These are phyloP conservation scores for Spizaetus ornatus DNA, from an alignment of 2,113 vertebrate species.

Conservation along the genomic window DNA sequence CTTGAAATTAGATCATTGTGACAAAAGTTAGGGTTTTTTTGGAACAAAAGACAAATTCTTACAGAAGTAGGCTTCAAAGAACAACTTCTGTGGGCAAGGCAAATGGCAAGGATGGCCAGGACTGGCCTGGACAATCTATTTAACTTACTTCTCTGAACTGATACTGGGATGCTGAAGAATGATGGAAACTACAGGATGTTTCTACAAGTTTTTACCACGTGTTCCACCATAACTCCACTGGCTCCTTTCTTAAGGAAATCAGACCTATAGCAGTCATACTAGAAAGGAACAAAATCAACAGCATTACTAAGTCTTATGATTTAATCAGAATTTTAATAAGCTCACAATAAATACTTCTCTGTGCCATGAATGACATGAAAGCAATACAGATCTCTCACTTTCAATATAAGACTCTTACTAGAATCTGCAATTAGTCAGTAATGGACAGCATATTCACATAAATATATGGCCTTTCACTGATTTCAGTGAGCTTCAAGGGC, in stretches of 20 bases:
- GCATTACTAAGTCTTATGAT: not conserved
- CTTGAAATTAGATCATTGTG: not conserved
- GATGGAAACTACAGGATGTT: not conserved
- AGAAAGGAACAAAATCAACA: not conserved
- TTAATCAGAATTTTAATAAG: conserved; percentile 12
- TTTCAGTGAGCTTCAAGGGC: not conserved
- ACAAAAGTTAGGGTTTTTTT: not conserved
- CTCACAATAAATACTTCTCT: not conserved
- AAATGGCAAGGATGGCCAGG: not conserved
- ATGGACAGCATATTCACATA: not conserved
- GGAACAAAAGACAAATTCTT: not conserved
- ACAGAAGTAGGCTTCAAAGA: not conserved
- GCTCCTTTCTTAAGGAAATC: not conserved
- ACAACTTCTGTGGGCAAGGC: not conserved
- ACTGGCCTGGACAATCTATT: not conserved
- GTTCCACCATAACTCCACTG: not conserved
- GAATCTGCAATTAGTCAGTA: not conserved
- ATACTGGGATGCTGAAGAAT: not conserved
- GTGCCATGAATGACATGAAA: not conserved
- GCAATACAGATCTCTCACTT: not conserved
- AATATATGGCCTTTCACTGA: not conserved
- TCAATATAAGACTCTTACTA: not conserved
- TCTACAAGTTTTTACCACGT: not conserved
- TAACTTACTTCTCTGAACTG: not conserved
- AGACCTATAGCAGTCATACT: not conserved